These are phyloP conservation scores for Gymnobelideus leadbeateri DNA, from an alignment of 2,113 vertebrate genomes.

Conservation along the genomic window DNA sequence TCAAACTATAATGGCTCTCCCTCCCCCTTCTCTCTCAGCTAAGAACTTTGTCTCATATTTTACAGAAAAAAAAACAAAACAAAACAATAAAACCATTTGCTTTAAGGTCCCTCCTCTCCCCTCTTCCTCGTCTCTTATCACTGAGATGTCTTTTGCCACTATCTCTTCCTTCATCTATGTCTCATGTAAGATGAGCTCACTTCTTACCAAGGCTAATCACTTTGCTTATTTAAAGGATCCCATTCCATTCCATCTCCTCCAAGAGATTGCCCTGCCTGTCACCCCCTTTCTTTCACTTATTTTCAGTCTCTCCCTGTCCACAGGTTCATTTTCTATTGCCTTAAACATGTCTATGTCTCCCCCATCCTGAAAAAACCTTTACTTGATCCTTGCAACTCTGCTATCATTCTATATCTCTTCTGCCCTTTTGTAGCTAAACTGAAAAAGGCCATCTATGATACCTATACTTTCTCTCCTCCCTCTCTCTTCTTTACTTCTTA, in stretches of 20 bases:
- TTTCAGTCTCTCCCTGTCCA: conserved; percentile 28
- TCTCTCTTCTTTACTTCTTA: conserved; percentile 17
- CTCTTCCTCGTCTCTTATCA: conserved; percentile 58
- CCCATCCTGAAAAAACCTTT: conserved; percentile 13
- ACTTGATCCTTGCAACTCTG: not conserved
- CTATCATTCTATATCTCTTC: not conserved
- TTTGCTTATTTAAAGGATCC: conserved; percentile 2
- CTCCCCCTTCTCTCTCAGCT: conserved; percentile 7
- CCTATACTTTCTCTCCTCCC: conserved; percentile 34
- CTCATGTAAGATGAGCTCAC: conserved; percentile 16
- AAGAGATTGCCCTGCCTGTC: conserved; percentile 24
- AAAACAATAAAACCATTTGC: conserved; percentile 26
- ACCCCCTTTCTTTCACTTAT: conserved; percentile 13
- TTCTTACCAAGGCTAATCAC: conserved; percentile 33
- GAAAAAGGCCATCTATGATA: not conserved
- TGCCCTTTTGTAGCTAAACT: not conserved
- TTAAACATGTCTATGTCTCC: conserved; percentile 18
- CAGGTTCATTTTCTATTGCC: not conserved
- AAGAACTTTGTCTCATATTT: conserved; percentile 53
- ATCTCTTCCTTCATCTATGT: conserved; percentile 24
- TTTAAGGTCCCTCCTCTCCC: conserved; percentile 49
- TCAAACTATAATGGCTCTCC: conserved; percentile 19
- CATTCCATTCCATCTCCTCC: conserved; percentile 23
- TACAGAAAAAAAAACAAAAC: conserved; percentile 44
- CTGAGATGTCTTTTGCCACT: not conserved